Percentiles rank a stretch among this genome's conserved stretches.
phyloP scores from a whole-genome alignment of 2,797 vertebrate genomes.

The Pseudochromis fuscus region DNA sequence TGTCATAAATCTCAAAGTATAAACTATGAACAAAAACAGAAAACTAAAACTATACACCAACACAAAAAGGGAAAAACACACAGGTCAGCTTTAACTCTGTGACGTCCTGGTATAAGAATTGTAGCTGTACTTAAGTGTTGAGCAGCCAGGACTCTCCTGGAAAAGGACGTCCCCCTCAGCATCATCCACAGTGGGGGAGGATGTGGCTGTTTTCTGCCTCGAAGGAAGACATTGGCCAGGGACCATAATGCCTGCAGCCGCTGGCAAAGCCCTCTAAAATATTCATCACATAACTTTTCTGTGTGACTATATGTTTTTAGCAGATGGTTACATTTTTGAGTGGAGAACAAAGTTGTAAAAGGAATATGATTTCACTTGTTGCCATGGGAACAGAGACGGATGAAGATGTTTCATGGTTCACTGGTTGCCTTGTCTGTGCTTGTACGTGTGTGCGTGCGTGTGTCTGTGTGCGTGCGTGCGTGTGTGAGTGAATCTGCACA shows the following conservation, averaged over 20 bases:
- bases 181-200: slow-evolving; percentile 64
- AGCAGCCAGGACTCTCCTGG: slow-evolving; percentile 65
- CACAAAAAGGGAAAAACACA: slow-evolving; percentile 28
- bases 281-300: slow-evolving; percentile 83
- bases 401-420: slow-evolving; percentile 86
- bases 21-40: slow-evolving; percentile 2
- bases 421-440: slow-evolving; percentile 75
- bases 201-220: slow-evolving; percentile 71
- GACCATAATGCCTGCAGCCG: slow-evolving; percentile 77
- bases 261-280: slow-evolving; percentile 76
- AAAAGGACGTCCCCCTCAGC: slow-evolving; percentile 62
- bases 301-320: slow-evolving; percentile 82
- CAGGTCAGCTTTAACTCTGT: slow-evolving; percentile 52
- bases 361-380: slow-evolving; percentile 86
- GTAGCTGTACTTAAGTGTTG: slow-evolving; percentile 31
- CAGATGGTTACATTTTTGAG: slow-evolving; percentile 83
- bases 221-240: slow-evolving; percentile 74
- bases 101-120: slow-evolving; percentile 46
- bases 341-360: slow-evolving; percentile 85
- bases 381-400: slow-evolving; percentile 88
- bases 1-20: not conserved
- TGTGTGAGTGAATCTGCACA: slow-evolving; percentile 55
- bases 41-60: slow-evolving; percentile 13
- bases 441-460: slow-evolving; percentile 26
- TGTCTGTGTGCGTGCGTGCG: slow-evolving; percentile 51